Conservation (phyloP, 2,888 invertebrate genomes). For the Papilio gigon region DNA sequence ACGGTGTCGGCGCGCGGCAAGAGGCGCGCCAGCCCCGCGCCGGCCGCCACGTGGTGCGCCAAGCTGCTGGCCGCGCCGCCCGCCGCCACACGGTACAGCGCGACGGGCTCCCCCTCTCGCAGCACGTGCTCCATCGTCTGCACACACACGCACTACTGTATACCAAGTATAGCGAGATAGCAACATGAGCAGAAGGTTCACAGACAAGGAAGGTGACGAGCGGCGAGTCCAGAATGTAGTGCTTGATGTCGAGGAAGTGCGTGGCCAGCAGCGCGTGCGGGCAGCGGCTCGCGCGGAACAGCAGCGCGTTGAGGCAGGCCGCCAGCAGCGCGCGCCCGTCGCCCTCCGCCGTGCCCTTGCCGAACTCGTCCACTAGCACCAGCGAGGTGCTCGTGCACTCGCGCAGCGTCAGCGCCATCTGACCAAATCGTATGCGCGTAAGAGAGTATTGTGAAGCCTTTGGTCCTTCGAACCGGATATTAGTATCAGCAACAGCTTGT, state of each 20-base stretch:
- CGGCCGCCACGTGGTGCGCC: constrained; percentile 85
- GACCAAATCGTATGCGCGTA: constrained; percentile 1
- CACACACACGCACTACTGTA: constrained; percentile 23
- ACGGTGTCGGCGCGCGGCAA: constrained; percentile 80
- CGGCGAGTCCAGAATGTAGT: constrained; percentile 81
- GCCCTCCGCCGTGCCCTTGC: constrained; percentile 89
- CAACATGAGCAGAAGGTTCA: neutral
- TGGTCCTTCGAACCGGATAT: neutral
- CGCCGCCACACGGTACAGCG: constrained; percentile 84
- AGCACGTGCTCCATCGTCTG: constrained; percentile 85
- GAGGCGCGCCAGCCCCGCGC: constrained; percentile 80
- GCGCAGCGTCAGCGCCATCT: constrained; percentile 88
- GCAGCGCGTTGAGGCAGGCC: constrained; percentile 85
- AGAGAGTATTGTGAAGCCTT: neutral
- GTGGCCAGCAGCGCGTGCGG: constrained; percentile 91
- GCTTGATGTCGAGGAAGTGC: constrained; percentile 86
- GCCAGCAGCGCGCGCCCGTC: constrained; percentile 90
- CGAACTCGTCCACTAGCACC: constrained; percentile 94
- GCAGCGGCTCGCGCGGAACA: constrained; percentile 79
- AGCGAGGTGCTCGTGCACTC: constrained; percentile 86
- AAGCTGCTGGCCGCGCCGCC: constrained; percentile 85
- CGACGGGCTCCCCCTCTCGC: constrained; percentile 83
- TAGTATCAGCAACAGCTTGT: neutral
- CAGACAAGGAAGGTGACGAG: constrained; percentile 81
- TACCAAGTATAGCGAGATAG: neutral